Evolutionary conservation across 2,888 invertebrate genomes (phyloP).

Genomic region (Amiota minor): DNA sequence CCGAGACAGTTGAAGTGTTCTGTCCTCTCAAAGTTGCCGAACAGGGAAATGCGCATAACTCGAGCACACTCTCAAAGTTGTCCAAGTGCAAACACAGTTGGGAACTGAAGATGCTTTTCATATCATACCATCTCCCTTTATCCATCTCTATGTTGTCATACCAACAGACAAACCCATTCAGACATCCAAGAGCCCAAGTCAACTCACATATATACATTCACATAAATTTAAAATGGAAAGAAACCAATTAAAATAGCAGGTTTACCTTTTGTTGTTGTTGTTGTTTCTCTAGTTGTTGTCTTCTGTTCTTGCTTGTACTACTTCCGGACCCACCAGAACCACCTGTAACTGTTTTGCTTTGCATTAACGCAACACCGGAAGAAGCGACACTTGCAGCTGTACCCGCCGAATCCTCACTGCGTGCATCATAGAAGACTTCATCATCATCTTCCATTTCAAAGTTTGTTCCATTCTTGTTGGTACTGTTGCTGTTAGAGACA

Average conservation of each 20-base stretch:
- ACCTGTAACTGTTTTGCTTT: not conserved
- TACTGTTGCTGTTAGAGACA: not conserved
- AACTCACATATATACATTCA: not conserved
- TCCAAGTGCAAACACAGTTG: not conserved
- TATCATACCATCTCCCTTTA: not conserved
- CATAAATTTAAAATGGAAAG: not conserved
- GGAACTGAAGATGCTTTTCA: not conserved
- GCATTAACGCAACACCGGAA: constrained; percentile 26
- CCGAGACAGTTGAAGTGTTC: too few species aligned
- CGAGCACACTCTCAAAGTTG: constrained; percentile 21
- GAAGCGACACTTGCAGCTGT: constrained; percentile 43
- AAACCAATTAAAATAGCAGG: constrained; percentile 27
- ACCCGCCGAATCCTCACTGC: constrained; percentile 65
- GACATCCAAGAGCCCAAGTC: constrained; percentile 5
- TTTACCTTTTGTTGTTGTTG: constrained; percentile 43
- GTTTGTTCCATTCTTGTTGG: not conserved
- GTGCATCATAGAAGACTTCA: constrained; percentile 72
- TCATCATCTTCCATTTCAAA: constrained; percentile 64
- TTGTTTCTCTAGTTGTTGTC: constrained; percentile 18
- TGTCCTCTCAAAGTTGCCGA: too few species aligned
- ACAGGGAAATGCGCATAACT: constrained; percentile 25
- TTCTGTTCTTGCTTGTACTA: constrained; percentile 7
- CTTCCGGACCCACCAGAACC: not conserved
- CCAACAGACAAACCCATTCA: not conserved
- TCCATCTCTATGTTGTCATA: not conserved